These are phyloP conservation scores for Trilocha varians DNA, from an alignment of 2,888 invertebrate species.

Conservation along the genomic window DNA sequence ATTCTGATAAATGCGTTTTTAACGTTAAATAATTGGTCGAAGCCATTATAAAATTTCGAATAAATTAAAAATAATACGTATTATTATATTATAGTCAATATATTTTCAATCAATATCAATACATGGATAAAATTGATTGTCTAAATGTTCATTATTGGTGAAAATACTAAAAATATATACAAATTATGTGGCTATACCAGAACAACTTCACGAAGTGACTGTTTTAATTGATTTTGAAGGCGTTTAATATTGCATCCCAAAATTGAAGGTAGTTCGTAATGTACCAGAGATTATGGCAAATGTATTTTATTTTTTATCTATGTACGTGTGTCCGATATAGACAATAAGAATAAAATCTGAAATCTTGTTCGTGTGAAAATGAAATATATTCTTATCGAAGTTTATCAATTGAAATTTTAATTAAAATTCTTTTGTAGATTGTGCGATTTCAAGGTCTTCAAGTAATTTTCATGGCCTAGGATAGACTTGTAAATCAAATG, in stretches of 20 bases:
- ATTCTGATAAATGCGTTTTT: constrained; percentile 65
- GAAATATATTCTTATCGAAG: too few relatives aligned
- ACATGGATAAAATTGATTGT: constrained; percentile 29
- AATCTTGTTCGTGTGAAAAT: too few relatives aligned
- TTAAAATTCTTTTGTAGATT: too few relatives aligned
- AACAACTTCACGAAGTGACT: constrained; percentile 38
- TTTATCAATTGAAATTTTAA: too few relatives aligned
- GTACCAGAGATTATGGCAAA: too few relatives aligned
- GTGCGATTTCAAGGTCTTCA: too few relatives aligned
- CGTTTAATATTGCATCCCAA: neutral
- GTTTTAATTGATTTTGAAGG: constrained; percentile 17
- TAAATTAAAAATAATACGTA: constrained; percentile 22
- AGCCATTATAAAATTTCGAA: constrained; percentile 30
- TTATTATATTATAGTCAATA: constrained; percentile 31
- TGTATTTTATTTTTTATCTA: too few relatives aligned
- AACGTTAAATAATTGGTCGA: constrained; percentile 52
- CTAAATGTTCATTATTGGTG: constrained; percentile 26
- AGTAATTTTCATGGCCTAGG: too few relatives aligned
- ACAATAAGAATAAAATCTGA: too few relatives aligned
- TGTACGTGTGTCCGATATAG: too few relatives aligned
- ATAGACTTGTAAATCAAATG: too few relatives aligned
- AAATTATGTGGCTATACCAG: constrained; percentile 24
- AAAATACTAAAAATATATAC: constrained; percentile 20
- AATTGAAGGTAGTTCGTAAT: constrained; percentile 25
- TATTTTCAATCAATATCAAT: constrained; percentile 24